Evolutionary conservation across 2,797 vertebrate species (phyloP).

Genomic region (Crossoptilon crossoptilon): DNA sequence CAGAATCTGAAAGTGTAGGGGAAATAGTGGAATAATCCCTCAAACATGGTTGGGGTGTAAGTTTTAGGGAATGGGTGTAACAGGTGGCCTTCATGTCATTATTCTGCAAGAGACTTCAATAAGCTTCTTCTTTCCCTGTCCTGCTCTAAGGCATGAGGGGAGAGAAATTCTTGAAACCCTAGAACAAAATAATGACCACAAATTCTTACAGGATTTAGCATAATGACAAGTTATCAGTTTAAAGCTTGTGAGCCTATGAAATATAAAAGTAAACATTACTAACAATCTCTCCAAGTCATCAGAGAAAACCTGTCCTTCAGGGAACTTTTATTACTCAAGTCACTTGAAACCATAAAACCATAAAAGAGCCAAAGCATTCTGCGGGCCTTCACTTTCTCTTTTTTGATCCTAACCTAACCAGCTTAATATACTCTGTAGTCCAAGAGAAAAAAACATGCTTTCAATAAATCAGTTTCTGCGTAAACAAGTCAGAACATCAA

Average conservation of each 20-base stretch:
- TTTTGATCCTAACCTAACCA: background rate
- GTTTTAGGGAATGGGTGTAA: background rate
- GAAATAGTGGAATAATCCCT: background rate
- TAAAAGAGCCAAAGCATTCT: background rate
- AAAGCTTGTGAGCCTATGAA: background rate
- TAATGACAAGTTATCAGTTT: background rate
- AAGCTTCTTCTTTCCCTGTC: background rate
- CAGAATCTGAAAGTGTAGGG: background rate
- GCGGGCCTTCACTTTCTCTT: background rate
- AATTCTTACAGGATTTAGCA: background rate
- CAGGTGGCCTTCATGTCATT: background rate
- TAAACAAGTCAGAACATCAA: background rate
- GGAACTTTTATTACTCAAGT: slow-evolving; percentile 34
- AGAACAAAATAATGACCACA: background rate
- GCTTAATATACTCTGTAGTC: background rate
- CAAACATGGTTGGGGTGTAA: rapidly evolving
- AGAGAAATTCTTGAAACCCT: background rate
- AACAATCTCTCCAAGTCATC: background rate
- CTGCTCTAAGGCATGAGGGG: background rate
- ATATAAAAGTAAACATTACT: slow-evolving; percentile 29
- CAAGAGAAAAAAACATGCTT: background rate
- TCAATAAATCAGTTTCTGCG: background rate
- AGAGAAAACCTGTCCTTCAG: slow-evolving; percentile 27
- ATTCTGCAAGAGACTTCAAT: background rate
- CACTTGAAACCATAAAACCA: slow-evolving; percentile 15